These are phyloP conservation scores for Podarcis lilfordi DNA, from an alignment of 2,797 vertebrate species.

Conservation along the genomic window DNA sequence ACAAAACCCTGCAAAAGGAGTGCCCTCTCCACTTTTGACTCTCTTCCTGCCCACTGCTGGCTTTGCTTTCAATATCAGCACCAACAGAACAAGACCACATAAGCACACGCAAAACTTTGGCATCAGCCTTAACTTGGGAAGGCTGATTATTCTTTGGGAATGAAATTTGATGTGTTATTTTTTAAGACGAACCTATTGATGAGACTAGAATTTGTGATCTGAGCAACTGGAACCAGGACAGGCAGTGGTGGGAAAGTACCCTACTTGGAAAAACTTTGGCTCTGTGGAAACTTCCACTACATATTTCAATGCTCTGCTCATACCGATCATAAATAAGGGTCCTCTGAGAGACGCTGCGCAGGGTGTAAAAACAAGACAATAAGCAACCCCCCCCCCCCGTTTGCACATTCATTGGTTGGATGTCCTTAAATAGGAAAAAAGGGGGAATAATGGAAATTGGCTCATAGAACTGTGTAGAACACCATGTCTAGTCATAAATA, in stretches of 20 bases:
- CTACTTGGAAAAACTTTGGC: conserved; percentile 58
- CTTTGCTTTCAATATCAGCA: background rate
- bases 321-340: conserved; percentile 52
- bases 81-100: background rate
- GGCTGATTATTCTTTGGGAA: conserved; percentile 30
- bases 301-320: conserved; percentile 69
- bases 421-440: conserved; percentile 63
- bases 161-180: conserved; percentile 35
- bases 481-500: conserved; percentile 51
- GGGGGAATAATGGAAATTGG: conserved; percentile 55
- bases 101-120: background rate
- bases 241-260: conserved; percentile 57
- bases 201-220: conserved; percentile 40
- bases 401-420: conserved; percentile 55
- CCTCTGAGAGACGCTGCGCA: conserved; percentile 35
- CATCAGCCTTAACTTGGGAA: background rate
- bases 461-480: conserved; percentile 47
- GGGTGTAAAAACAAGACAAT: conserved; percentile 49
- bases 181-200: conserved; percentile 34
- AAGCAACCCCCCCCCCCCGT: conserved; percentile 43
- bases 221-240: conserved; percentile 31
- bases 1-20: background rate
- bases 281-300: conserved; percentile 57
- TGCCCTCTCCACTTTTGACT: background rate
- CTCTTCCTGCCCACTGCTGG: background rate